Conservation (phyloP, 2,888 invertebrate genomes). For the Ametastegia equiseti region DNA sequence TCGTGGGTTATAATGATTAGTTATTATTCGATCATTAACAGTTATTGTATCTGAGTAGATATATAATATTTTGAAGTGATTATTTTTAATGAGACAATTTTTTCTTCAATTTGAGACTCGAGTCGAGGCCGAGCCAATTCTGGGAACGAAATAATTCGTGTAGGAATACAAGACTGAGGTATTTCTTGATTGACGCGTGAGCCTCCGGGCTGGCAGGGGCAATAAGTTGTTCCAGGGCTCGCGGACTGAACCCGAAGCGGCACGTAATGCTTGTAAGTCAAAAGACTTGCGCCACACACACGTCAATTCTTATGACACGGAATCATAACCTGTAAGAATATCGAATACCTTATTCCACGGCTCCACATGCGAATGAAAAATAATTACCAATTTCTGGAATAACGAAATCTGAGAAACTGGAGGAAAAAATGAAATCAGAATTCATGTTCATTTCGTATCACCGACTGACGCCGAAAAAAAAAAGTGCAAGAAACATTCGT, state of each 20-base stretch:
- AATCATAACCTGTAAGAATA: constrained; percentile 11
- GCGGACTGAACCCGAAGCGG: too few relatives aligned
- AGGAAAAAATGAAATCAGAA: too few relatives aligned
- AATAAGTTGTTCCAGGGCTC: neutral
- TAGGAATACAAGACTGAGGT: constrained; percentile 1
- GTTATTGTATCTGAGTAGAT: too few relatives aligned
- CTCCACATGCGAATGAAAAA: neutral
- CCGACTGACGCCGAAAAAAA: too few relatives aligned
- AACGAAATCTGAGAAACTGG: too few relatives aligned
- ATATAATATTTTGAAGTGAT: neutral
- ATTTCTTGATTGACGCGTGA: constrained; percentile 22
- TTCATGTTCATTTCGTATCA: too few relatives aligned
- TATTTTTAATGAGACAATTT: neutral
- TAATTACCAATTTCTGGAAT: neutral
- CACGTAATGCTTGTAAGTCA: constrained; percentile 7
- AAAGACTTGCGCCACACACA: neutral
- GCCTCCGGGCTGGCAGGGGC: neutral
- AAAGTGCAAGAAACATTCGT: too few relatives aligned
- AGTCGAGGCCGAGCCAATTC: neutral
- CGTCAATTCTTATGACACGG: neutral
- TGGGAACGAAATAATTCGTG: neutral
- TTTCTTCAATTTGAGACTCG: neutral
- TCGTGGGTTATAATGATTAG: too few relatives aligned
- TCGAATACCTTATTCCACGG: neutral
- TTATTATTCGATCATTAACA: too few relatives aligned